Conservation (phyloP, 2,113 vertebrate genomes). For the Collichthys lucidus region DNA sequence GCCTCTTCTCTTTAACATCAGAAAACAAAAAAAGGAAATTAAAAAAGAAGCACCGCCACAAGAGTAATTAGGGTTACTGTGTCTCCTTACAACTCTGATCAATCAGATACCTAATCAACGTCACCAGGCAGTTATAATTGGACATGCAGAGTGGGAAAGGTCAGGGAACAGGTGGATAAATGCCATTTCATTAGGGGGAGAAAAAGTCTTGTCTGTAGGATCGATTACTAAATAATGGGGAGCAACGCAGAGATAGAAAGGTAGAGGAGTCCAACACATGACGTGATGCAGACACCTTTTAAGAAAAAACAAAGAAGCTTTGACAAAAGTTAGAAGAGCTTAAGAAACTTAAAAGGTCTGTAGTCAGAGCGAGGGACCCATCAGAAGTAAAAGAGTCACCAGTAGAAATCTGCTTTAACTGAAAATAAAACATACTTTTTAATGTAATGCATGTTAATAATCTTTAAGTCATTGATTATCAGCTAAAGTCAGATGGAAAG, state of each 20-base stretch:
- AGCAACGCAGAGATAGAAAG: conserved; percentile 17
- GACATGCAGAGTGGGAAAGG: conserved; percentile 77
- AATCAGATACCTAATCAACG: conserved; percentile 75
- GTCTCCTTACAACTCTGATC: conserved; percentile 50
- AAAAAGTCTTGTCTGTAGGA: conserved; percentile 49
- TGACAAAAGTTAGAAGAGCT: conserved; percentile 4
- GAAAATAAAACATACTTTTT: not conserved
- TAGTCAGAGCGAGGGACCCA: not conserved
- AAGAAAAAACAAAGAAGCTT: not conserved
- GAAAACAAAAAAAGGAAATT: conserved; percentile 42
- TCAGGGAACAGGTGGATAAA: conserved; percentile 78
- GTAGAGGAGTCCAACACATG: not conserved
- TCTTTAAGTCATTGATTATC: not conserved
- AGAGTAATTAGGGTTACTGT: conserved; percentile 56
- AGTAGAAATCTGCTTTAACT: conserved; percentile 6
- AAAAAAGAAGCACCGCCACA: conserved; percentile 27
- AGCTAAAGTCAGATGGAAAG: not conserved
- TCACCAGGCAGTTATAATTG: conserved; percentile 73
- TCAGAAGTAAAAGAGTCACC: not conserved
- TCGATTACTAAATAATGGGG: conserved; percentile 74
- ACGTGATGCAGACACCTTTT: not conserved
- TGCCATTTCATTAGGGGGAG: conserved; percentile 82
- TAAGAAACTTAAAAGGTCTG: not conserved
- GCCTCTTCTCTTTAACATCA: conserved; percentile 8
- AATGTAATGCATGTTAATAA: not conserved